Conservation (phyloP, 2,113 vertebrate species). For the Pituophis catenifer region DNA sequence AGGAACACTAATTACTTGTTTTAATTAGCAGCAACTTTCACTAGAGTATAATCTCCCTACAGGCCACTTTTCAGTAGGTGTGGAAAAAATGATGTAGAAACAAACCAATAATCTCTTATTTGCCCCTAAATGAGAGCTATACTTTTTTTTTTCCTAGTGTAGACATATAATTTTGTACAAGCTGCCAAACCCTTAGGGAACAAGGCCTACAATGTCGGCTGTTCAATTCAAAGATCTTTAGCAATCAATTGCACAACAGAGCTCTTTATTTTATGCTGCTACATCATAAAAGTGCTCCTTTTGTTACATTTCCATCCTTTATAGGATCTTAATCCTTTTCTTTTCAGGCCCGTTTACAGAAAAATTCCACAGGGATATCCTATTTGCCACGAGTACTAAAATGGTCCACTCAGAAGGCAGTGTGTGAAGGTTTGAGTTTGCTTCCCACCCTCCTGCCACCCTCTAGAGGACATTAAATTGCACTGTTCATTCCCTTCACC, state of each 20-base stretch:
- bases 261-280: slow-evolving; percentile 93
- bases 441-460: slow-evolving; percentile 73
- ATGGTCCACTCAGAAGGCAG: slow-evolving; percentile 83
- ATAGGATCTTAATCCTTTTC: slow-evolving; percentile 92
- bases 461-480: slow-evolving; percentile 88
- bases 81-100: slow-evolving; percentile 80
- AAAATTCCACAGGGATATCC: slow-evolving; percentile 92
- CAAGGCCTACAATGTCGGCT: slow-evolving; percentile 66
- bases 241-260: slow-evolving; percentile 88
- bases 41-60: slow-evolving; percentile 88
- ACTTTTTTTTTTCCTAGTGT: slow-evolving; percentile 69
- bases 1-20: slow-evolving; percentile 96
- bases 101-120: slow-evolving; percentile 89
- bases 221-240: slow-evolving; percentile 86
- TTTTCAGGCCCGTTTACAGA: slow-evolving; percentile 83
- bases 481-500: slow-evolving; percentile 85
- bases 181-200: slow-evolving; percentile 73
- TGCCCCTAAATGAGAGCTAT: slow-evolving; percentile 79
- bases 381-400: slow-evolving; percentile 83
- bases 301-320: slow-evolving; percentile 95
- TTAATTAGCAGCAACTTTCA: slow-evolving; percentile 97
- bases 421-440: slow-evolving; percentile 79
- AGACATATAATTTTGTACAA: slow-evolving; percentile 78
- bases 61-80: slow-evolving; percentile 80
- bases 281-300: slow-evolving; percentile 96